Evolutionary conservation across 1,140 invertebrate genomes (phyloP).

Genomic region (Galleria mellonella): DNA sequence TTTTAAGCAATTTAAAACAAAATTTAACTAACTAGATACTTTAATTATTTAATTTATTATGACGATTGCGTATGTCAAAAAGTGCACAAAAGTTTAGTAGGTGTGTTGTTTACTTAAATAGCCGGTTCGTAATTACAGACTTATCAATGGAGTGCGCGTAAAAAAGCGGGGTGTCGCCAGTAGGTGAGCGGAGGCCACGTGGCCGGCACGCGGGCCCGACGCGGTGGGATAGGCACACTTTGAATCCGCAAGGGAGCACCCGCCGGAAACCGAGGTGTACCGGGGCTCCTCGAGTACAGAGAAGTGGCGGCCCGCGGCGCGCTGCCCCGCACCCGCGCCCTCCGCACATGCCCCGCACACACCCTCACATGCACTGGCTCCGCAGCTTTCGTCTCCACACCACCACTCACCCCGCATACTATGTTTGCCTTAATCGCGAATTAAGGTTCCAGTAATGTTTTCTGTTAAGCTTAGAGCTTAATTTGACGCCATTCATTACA

Average conservation of each 20-base stretch:
- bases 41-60: no score
- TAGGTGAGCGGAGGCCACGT: slow-evolving; percentile 50
- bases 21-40: no score
- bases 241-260: slow-evolving; percentile 62
- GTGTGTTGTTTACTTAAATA: slow-evolving; percentile 23
- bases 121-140: slow-evolving; percentile 42
- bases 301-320: slow-evolving; percentile 63
- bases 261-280: slow-evolving; percentile 69
- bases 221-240: slow-evolving; percentile 36
- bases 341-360: slow-evolving; percentile 8
- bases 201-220: slow-evolving; percentile 49
- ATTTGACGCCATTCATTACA: slow-evolving; percentile 62
- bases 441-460: slow-evolving; percentile 70
- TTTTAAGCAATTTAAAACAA: no score
- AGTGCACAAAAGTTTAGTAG: slow-evolving; percentile 3
- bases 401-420: slow-evolving; percentile 73
- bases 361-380: slow-evolving; percentile 54
- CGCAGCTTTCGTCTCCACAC: slow-evolving; percentile 68
- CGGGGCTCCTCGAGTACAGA: slow-evolving; percentile 67
- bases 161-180: slow-evolving; percentile 40
- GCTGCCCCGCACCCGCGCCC: slow-evolving; percentile 33
- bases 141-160: slow-evolving; percentile 51
- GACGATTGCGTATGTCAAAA: slow-evolving; percentile 5
- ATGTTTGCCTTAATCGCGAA: slow-evolving; percentile 72
- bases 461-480: slow-evolving; percentile 60